Evolutionary conservation across 2,888 invertebrate genomes (phyloP), one percentile per base, ranked within the genome.

Genomic region (Chloroclysta siterata): DNA sequence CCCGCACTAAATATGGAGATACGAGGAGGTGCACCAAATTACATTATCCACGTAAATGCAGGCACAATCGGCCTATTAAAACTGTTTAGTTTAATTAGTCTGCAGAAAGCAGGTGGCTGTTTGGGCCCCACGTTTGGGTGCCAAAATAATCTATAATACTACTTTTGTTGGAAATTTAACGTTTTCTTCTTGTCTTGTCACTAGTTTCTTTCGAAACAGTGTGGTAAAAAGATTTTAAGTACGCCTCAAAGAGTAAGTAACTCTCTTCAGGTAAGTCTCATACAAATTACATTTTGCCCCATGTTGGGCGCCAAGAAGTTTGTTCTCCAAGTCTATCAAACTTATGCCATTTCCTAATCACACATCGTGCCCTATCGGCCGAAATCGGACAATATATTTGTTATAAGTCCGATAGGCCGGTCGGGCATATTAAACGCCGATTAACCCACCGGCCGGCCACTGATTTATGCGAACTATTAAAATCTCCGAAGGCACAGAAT

Each of bases 391-490:
- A 73, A 76, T 75, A 77, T 80, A 81, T 78, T 71, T 68, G 71
- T 69, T 55, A 55, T 58, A 60, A 73, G 81, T 72, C 79, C 81
- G 84, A 82, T 81, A 80, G 83, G 81, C 82, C 81, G 81, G 84
- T 69, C 85, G 85, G 84, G 89, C 90, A 91, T 92, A 92, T 92
- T 93, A 91, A 92, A 91, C 88, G 88, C 62, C 89, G 89, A 91
- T 92, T 92, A 91, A 87, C 90, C 92, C 90, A 89, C 90, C 89
- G 91, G 88, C 84, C 83, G 79, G 77, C 76, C 78, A 78, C 88
- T 92, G 92, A 92, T 92, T 92, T 92, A 92, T 92, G 90, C 78
- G 84, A 91, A 92, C 92, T 92, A 93, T 93, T 93, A 93, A 93
- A 93, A 91, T 90, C 89, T 91, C 80, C 87, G 91, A 91, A 92